Percentiles rank a stretch among this genome's conserved stretches.
phyloP scores from a whole-genome alignment of 2,888 invertebrate species.

The Malachius bipustulatus region DNA sequence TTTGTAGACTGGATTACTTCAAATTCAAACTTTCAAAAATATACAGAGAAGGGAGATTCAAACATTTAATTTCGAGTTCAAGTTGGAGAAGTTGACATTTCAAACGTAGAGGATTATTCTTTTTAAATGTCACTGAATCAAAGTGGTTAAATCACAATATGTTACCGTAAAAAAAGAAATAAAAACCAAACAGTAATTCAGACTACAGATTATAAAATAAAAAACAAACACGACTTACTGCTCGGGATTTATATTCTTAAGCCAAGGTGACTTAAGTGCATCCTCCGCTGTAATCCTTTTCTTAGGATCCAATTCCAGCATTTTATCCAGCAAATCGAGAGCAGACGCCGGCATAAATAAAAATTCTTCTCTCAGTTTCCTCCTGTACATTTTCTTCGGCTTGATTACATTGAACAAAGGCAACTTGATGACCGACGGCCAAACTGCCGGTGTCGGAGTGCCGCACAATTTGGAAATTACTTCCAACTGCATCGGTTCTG shows the following conservation, averaged over 20 bases:
- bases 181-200: too few species aligned
- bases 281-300: slow-evolving; percentile 88
- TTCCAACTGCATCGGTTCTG: slow-evolving; percentile 88
- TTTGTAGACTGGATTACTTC: too few species aligned
- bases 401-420: slow-evolving; percentile 87
- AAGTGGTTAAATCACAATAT: too few species aligned
- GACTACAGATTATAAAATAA: background rate
- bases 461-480: slow-evolving; percentile 91
- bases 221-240: slow-evolving; percentile 50
- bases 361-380: slow-evolving; percentile 87
- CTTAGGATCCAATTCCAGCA: slow-evolving; percentile 93
- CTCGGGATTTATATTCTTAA: slow-evolving; percentile 81
- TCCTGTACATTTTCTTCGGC: slow-evolving; percentile 79
- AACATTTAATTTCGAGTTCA: too few species aligned
- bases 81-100: too few species aligned
- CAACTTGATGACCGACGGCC: slow-evolving; percentile 90
- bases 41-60: too few species aligned
- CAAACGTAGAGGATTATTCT: too few species aligned
- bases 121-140: too few species aligned
- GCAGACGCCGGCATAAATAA: slow-evolving; percentile 81
- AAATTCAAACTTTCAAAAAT: too few species aligned
- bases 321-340: slow-evolving; percentile 82
- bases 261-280: slow-evolving; percentile 85
- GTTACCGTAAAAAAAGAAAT: too few species aligned
- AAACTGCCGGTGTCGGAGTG: slow-evolving; percentile 89